Conservation (phyloP, 1,140 invertebrate genomes). For the Drosophila micromelanica region DNA sequence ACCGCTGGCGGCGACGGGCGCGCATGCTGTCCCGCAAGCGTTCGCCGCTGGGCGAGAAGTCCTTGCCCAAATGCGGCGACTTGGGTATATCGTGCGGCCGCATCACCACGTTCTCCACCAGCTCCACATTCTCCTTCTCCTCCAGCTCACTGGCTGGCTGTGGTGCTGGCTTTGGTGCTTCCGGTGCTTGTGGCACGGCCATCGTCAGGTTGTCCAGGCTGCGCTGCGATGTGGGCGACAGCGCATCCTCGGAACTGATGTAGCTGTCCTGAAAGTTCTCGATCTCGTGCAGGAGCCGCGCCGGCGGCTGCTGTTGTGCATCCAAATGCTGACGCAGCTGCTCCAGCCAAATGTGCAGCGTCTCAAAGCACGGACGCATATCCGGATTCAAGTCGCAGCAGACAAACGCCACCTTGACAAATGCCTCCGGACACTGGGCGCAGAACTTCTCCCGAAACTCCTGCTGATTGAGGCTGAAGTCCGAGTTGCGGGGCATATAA, state of each 20-base stretch:
- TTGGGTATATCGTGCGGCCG: constrained; percentile 78
- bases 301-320: constrained; percentile 87
- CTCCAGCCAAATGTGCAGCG: constrained; percentile 93
- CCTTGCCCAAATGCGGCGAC: constrained; percentile 82
- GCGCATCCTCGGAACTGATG: constrained; percentile 71
- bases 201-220: constrained; percentile 67
- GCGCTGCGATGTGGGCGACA: constrained; percentile 75
- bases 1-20: constrained; percentile 71
- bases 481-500: constrained; percentile 93
- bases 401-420: constrained; percentile 94
- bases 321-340: constrained; percentile 90
- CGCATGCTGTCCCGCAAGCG: constrained; percentile 79
- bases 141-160: neutral
- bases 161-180: neutral
- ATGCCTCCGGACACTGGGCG: constrained; percentile 92
- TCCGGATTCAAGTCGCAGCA: constrained; percentile 96
- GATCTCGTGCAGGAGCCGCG: constrained; percentile 90
- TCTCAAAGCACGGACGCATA: constrained; percentile 92
- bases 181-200: neutral
- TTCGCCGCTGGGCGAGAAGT: constrained; percentile 83
- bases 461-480: constrained; percentile 95
- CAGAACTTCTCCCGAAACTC: constrained; percentile 96
- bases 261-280: constrained; percentile 87
- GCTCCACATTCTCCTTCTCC: constrained; percentile 47
- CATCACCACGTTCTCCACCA: constrained; percentile 55